Percentiles rank a stretch among this genome's conserved stretches.
Evolutionary conservation across 2,113 vertebrate species (phyloP).

Genomic region (Bubo bubo): DNA sequence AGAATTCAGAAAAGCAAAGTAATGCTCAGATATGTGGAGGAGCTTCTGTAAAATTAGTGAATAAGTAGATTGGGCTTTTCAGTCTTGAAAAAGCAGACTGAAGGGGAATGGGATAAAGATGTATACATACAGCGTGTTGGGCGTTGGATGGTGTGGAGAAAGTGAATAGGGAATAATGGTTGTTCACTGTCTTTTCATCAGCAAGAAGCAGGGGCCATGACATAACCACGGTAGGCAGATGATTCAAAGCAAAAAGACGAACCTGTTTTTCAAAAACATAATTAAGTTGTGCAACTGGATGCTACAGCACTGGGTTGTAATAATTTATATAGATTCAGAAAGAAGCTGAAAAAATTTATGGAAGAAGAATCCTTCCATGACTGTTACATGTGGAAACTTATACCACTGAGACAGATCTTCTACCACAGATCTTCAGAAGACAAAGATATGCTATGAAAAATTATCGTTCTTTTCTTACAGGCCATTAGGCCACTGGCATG

Average conservation of each 20-base stretch:
- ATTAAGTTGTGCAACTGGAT: neutral
- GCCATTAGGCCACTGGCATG: neutral
- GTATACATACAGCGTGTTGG: neutral
- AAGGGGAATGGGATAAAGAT: neutral
- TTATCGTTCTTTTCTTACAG: neutral
- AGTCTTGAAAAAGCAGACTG: neutral
- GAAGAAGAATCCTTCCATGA: neutral
- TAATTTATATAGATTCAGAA: neutral
- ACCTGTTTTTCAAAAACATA: rapidly evolving
- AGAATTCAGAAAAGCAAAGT: neutral
- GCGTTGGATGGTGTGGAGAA: neutral
- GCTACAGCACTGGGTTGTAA: neutral
- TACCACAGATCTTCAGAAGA: neutral
- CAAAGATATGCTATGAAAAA: neutral
- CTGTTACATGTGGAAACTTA: neutral
- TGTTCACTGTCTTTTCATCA: neutral
- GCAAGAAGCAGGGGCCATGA: neutral
- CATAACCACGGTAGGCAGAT: neutral
- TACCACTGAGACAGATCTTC: neutral
- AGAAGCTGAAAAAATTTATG: neutral
- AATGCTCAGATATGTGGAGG: neutral
- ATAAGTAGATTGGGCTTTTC: neutral
- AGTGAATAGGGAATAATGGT: neutral
- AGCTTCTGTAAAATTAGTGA: neutral
- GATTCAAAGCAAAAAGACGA: neutral